phyloP scores from a whole-genome alignment of 2,113 vertebrate species.

The Thomomys bottae region DNA sequence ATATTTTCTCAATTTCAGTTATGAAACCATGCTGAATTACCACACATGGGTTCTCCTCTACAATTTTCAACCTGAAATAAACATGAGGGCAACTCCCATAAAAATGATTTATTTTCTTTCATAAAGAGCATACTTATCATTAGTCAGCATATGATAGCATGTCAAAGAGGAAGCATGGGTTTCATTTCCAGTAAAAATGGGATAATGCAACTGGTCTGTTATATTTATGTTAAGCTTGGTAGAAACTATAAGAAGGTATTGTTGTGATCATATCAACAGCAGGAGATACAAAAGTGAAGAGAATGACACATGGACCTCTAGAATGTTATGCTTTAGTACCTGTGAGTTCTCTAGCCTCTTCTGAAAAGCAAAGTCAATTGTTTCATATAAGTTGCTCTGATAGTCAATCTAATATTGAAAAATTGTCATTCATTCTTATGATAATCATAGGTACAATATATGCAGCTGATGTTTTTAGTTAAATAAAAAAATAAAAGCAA shows the following conservation, averaged over 20 bases:
- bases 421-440: not conserved
- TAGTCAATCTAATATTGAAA: not conserved
- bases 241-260: not conserved
- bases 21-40: slow-evolving; percentile 41
- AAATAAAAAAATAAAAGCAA: not conserved
- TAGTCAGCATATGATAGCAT: slow-evolving; percentile 34
- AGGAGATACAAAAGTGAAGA: not conserved
- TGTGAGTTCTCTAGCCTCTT: not conserved
- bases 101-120: slow-evolving; percentile 72
- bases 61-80: slow-evolving; percentile 75
- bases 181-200: slow-evolving; percentile 56
- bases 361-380: not conserved
- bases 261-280: not conserved
- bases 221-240: slow-evolving; percentile 16
- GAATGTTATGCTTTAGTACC: not conserved
- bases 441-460: not conserved
- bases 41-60: slow-evolving; percentile 38
- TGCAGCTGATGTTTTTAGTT: not conserved
- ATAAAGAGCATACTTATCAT: slow-evolving; percentile 51
- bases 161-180: slow-evolving; percentile 19
- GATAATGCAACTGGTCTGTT: not conserved
- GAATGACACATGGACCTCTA: not conserved
- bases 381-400: not conserved
- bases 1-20: slow-evolving; percentile 25
- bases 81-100: slow-evolving; percentile 64